Evolutionary conservation across 2,888 invertebrate species (phyloP), one percentile per base, ranked within the genome.

Genomic region (Tipula confusa): DNA sequence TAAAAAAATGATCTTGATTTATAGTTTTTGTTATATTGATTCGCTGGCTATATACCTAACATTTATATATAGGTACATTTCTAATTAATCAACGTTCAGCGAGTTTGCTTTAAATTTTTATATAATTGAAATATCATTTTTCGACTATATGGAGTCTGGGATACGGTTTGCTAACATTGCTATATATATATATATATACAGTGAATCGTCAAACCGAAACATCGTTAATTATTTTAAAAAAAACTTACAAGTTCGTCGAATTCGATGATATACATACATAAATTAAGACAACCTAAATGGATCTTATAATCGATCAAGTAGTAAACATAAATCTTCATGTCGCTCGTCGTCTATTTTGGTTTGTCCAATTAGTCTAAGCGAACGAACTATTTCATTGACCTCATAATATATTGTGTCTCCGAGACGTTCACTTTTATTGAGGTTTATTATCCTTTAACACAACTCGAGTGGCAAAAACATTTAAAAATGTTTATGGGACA

Each of bases 1-100:
- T n/a, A n/a, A n/a, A n/a, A 64, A 64, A 64, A 9, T 64, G 64
- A 64, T 64, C 64, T 64, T 64, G 64, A 64, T 64, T 64, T 64
- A 64, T 64, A 11, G 64, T 24, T 64, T 64, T 64, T 64, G 64
- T 64, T 64, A 64, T 43, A 64, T 18, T 24, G 64, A 64, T 24
- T 64, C 64, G 64, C 64, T 33, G 5, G 9, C 33, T 5, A 33
- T 33, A 33, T n/a, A n/a, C n/a, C n/a, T n/a, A n/a, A n/a, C 0
- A 43, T 64, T 24, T 64, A 9, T 9, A n/a, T n/a, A n/a, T n/a
- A n/a, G n/a, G n/a, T n/a, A 6, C 18, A 64, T 64, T 64, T 64
- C 64, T 9, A 64, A 64, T 64, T 64, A 64, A 64, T 64, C 64
- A 64, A 64, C 18, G 18, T 64, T 64, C 24, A 64, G 64, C 64